These are phyloP conservation scores for Tringa solitaria DNA, from an alignment of 2,113 vertebrate genomes.

Conservation along the genomic window DNA sequence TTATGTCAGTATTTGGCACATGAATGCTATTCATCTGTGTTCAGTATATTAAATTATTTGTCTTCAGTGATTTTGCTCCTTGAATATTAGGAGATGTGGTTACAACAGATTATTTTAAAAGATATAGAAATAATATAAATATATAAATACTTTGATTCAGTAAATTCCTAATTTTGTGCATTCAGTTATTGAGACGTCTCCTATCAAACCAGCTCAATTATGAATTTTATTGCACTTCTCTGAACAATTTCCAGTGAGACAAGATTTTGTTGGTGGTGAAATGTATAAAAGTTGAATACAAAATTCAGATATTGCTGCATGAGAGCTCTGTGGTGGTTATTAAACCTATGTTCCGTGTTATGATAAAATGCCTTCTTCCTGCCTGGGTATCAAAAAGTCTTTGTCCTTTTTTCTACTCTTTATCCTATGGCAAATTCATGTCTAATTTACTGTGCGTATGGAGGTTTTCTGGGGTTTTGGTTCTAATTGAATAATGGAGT, in stretches of 20 bases:
- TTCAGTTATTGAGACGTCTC: background rate
- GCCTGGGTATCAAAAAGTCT: background rate
- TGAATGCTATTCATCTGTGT: background rate
- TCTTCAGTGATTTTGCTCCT: background rate
- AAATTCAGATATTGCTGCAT: background rate
- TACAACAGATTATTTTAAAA: background rate
- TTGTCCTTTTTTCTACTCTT: background rate
- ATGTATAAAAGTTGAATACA: background rate
- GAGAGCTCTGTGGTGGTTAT: background rate
- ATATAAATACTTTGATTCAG: background rate
- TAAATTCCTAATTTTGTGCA: too few species aligned
- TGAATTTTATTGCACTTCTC: background rate
- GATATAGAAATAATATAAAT: background rate
- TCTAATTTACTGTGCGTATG: background rate
- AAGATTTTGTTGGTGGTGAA: background rate
- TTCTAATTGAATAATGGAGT: background rate
- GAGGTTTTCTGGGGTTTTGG: background rate
- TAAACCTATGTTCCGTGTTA: background rate
- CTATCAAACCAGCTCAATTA: background rate
- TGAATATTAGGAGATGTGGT: background rate
- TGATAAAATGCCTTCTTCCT: background rate
- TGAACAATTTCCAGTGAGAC: background rate
- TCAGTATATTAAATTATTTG: background rate
- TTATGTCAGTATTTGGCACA: background rate
- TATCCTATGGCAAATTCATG: background rate